A percentile compares a stretch with the other conserved stretches of the same genome.
phyloP scores from a whole-genome alignment of 30 jellyfish, hydroid and myxozoan genomes.

The Cassiopea xamachana region DNA sequence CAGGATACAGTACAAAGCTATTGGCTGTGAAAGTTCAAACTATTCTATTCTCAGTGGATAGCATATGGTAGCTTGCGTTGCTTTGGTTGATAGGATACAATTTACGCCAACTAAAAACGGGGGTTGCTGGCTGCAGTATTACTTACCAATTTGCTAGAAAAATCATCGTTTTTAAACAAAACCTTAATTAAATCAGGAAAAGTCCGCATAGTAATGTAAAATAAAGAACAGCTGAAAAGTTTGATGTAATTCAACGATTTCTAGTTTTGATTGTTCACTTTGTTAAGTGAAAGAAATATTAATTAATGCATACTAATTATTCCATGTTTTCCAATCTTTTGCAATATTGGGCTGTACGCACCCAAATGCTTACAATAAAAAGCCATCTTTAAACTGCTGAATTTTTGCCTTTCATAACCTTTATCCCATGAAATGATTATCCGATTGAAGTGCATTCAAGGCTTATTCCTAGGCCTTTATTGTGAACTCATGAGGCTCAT shows the following conservation, averaged over 20 bases:
- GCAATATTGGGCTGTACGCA: not conserved
- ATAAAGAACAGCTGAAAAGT: too few relatives aligned
- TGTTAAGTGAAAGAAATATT: too few relatives aligned
- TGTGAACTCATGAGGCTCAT: not conserved
- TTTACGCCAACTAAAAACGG: not conserved
- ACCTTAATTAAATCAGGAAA: too few relatives aligned
- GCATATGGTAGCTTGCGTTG: slow-evolving; percentile 12
- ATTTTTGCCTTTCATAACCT: not conserved
- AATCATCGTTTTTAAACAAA: too few relatives aligned
- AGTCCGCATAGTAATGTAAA: too few relatives aligned
- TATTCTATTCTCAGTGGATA: not conserved
- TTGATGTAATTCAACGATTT: too few relatives aligned
- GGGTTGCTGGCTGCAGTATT: not conserved
- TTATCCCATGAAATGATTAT: not conserved
- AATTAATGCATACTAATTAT: not conserved
- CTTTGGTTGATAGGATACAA: not conserved
- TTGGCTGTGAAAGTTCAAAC: not conserved
- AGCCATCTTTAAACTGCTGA: not conserved
- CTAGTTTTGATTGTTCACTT: too few relatives aligned
- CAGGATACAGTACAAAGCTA: not conserved
- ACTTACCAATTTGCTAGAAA: not conserved
- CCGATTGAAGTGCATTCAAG: too few relatives aligned
- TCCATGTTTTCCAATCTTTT: not conserved
- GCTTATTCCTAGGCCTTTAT: too few relatives aligned
- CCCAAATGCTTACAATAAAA: not conserved